Evolutionary conservation across 2,888 invertebrate genomes (phyloP), one percentile per base, ranked within the genome.

Genomic region (Glyphotaelius pellucidus): DNA sequence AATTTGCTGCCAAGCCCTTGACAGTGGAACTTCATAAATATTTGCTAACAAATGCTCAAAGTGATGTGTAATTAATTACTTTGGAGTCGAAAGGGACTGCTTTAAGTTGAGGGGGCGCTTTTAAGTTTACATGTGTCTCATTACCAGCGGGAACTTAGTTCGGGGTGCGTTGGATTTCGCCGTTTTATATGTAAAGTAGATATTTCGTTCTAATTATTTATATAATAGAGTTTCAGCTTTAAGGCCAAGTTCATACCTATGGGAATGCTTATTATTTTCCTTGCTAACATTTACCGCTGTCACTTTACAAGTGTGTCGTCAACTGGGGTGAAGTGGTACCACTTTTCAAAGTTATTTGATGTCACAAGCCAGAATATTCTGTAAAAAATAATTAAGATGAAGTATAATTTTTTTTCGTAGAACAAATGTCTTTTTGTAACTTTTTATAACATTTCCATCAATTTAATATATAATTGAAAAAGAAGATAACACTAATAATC

Each of bases 31-130:
- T 67, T 67, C 67, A 67, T 67, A 67, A 67, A 67, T 67, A 67
- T 67, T 67, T 67, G 67, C 67, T 67, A 67, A 67, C 67, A 25
- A 67, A 67, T 67, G 67, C 67, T 67, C 67, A 67, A 67, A 67
- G 67, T 67, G 67, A 67, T 67, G 67, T 67, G 67, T 67, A 67
- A 67, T 67, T 67, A 67, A 67, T 67, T 67, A 67, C 67, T 67
- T 67, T 67, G 67, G 67, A 67, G 67, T 67, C 67, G 25, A 25
- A 67, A 67, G 67, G 67, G 67, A 67, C 67, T 25, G 52, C 52
- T 67, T 25, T 67, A 67, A 67, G 52, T 67, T 67, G 67, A 25
- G 67, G 19, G 67, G 2, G 0, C 67, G 25, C 67, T 67, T 67
- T 67, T n/a, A 67, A 67, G 67, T 67, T 67, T 9, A 67, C 67